These are phyloP conservation scores for Psilopsiagon aymara DNA, from an alignment of 2,113 vertebrate genomes.

Conservation along the genomic window DNA sequence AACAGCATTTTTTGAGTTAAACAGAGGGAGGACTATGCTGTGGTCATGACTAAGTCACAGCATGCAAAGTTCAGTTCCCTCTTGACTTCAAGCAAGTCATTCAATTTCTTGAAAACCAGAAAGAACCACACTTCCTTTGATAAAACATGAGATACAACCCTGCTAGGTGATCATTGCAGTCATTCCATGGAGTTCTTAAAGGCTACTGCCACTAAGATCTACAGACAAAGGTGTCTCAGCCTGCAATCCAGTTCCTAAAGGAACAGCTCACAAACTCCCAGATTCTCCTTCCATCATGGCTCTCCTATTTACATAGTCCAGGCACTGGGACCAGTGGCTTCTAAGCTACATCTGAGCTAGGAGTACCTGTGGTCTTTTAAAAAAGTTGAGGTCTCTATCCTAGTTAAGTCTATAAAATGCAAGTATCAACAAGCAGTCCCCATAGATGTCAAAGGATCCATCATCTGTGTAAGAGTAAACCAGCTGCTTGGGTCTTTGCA, in stretches of 20 bases:
- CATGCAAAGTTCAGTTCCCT: neutral
- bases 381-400: neutral
- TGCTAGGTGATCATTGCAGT: neutral
- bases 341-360: neutral
- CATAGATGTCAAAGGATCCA: neutral
- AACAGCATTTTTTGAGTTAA: neutral
- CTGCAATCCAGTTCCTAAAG: neutral
- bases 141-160: neutral
- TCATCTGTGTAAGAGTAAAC: neutral
- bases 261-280: neutral
- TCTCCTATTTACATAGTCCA: neutral
- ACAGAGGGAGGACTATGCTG: neutral
- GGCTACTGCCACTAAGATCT: neutral
- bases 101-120: neutral
- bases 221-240: neutral
- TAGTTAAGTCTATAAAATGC: neutral
- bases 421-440: neutral
- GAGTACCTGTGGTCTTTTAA: neutral
- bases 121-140: neutral
- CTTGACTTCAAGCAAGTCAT: neutral
- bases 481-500: neutral
- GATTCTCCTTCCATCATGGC: accelerated
- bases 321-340: accelerated
- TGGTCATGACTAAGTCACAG: neutral
- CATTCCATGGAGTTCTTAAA: neutral